Evolutionary conservation across 1,140 invertebrate species (phyloP).

Genomic region (Platorchestia sp.): DNA sequence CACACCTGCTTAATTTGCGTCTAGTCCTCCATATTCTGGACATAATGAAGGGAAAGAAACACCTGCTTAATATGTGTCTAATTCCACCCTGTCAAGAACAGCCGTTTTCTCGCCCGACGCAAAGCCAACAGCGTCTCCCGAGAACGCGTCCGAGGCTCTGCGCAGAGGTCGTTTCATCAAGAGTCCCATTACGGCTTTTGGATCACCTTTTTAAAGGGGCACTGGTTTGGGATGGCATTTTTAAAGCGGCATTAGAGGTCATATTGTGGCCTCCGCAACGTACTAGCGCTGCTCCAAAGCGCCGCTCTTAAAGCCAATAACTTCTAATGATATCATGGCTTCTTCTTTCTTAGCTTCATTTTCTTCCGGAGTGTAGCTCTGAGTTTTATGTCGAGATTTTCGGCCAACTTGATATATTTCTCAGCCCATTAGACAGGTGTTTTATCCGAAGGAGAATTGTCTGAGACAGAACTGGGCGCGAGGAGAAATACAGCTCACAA

Average conservation of each 20-base stretch:
- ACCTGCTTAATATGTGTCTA: background rate
- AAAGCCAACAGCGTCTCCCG: background rate
- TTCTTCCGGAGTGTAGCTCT: background rate
- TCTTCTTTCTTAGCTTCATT: background rate
- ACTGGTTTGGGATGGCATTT: background rate
- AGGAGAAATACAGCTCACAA: too few relatives aligned
- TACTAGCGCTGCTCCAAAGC: background rate
- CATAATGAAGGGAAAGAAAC: too few relatives aligned
- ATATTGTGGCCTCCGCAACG: conserved; percentile 39
- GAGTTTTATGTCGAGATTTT: background rate
- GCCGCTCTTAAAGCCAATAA: conserved; percentile 34
- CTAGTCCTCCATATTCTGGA: too few relatives aligned
- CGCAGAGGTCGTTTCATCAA: background rate
- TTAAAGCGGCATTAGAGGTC: background rate
- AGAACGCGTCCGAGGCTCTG: background rate
- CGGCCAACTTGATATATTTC: background rate
- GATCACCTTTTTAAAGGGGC: conserved; percentile 29
- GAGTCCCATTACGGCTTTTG: background rate
- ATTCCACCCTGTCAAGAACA: background rate
- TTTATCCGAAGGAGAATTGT: background rate
- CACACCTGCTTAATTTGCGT: background rate
- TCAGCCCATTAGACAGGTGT: background rate
- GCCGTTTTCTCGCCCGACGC: background rate
- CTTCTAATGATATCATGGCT: conserved; percentile 12
- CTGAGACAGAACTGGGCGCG: too few relatives aligned